Evolutionary conservation across 2,797 vertebrate genomes (phyloP).

Genomic region (Anolis apletophallus): DNA sequence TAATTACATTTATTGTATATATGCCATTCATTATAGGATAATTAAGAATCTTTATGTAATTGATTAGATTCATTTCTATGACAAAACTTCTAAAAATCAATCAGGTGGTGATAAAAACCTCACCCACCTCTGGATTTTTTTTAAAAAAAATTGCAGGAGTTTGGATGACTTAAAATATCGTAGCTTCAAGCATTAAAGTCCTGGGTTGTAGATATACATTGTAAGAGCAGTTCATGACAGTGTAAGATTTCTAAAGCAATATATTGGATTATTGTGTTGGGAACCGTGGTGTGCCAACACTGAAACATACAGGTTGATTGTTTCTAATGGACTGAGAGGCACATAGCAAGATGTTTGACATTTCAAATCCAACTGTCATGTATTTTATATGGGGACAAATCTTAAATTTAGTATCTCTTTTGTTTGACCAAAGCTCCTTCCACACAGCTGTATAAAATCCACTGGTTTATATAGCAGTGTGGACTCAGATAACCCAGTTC

Average conservation of each 20-base stretch:
- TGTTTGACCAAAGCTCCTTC: neutral
- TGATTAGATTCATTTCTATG: neutral
- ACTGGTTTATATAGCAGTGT: too few relatives aligned
- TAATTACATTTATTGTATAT: neutral
- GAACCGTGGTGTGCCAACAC: neutral
- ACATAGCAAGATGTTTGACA: neutral
- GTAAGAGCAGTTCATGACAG: too few relatives aligned
- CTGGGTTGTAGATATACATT: too few relatives aligned
- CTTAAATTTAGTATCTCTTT: neutral
- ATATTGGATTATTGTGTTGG: neutral
- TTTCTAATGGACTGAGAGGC: neutral
- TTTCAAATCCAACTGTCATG: neutral
- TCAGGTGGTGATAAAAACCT: neutral
- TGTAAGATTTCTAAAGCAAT: neutral
- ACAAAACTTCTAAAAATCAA: slow-evolving; percentile 8
- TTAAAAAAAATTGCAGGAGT: neutral
- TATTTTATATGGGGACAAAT: neutral
- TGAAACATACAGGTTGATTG: neutral
- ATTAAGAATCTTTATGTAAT: neutral
- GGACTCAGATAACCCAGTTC: too few relatives aligned
- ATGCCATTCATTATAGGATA: neutral
- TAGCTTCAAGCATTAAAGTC: neutral
- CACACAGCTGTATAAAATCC: too few relatives aligned
- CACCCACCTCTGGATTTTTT: neutral
- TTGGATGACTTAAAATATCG: neutral